phyloP scores from a whole-genome alignment of 2,113 vertebrate genomes.

The human (Homo sapiens) region GRCh38 chr6:6592001-6592500 shows the following conservation, averaged over 20 bases:
- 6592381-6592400: not conserved
- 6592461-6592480: not conserved
- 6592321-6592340: not conserved
- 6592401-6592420: too few relatives aligned
- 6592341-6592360: not conserved
- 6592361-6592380: not conserved
- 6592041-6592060: not conserved
- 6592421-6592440: not conserved
- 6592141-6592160: not conserved
- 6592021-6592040: not conserved
- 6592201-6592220: not conserved
- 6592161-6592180: not conserved
- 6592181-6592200: not conserved
- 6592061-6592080: not conserved
- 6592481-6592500: not conserved
- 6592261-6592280: not conserved
- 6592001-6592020: not conserved
- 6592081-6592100: not conserved
- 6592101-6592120: not conserved
- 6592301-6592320: not conserved
- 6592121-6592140: not conserved
- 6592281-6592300: not conserved
- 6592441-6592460: not conserved
- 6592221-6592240: conserved; percentile 28
- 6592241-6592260: not conserved